phyloP scores from a whole-genome alignment of 1,140 invertebrate species.

The Aphis craccivora region DNA sequence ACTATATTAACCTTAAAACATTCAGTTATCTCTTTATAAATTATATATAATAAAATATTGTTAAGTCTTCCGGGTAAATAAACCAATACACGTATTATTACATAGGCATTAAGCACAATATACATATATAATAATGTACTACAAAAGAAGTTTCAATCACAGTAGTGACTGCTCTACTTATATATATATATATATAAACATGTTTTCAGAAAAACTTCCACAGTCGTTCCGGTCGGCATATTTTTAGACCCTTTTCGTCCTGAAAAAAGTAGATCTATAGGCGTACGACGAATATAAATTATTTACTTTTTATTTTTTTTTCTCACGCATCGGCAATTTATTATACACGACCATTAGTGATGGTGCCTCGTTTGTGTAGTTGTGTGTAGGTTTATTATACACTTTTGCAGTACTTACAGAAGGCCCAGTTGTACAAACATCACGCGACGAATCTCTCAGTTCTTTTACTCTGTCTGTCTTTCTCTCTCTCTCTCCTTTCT shows the following conservation, averaged over 20 bases:
- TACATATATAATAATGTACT: background rate
- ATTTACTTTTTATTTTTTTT: background rate
- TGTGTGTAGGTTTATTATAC: background rate
- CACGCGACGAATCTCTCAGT: background rate
- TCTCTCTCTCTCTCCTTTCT: too few species aligned
- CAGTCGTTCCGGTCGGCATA: background rate
- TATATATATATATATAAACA: background rate
- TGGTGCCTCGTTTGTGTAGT: background rate
- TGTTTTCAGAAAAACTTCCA: background rate
- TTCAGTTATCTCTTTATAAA: background rate
- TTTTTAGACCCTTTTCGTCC: background rate
- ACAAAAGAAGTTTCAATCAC: background rate
- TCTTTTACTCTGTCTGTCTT: background rate
- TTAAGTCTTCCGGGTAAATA: background rate
- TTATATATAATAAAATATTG: background rate
- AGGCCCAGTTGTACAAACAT: background rate
- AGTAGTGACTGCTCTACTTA: background rate
- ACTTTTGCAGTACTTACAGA: background rate
- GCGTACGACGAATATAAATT: background rate
- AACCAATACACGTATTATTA: background rate
- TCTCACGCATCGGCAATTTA: conserved; percentile 13
- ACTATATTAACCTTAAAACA: background rate
- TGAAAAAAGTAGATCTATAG: conserved; percentile 1
- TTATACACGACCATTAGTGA: background rate
- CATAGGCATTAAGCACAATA: background rate